Conservation (phyloP, 1,140 invertebrate genomes). For the Pseudomyrmex flavicornis region DNA sequence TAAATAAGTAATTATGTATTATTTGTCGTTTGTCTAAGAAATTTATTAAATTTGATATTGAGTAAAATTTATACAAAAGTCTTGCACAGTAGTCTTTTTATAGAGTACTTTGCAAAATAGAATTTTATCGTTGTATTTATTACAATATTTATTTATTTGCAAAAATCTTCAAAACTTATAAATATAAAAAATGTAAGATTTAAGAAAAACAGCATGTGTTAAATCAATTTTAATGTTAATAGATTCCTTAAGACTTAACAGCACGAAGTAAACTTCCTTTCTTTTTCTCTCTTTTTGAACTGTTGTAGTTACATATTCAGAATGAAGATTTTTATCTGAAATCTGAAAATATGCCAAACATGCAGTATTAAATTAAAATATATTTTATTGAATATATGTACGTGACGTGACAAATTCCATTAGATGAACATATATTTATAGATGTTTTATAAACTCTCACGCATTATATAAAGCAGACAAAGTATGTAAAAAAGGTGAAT, state of each 20-base stretch:
- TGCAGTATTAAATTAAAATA: slow-evolving; percentile 61
- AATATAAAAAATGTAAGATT: neutral
- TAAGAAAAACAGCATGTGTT: neutral
- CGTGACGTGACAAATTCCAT: slow-evolving; percentile 39
- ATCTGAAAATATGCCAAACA: slow-evolving; percentile 43
- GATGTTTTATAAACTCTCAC: slow-evolving; percentile 65
- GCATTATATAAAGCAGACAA: slow-evolving; percentile 42
- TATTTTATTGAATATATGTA: slow-evolving; percentile 47
- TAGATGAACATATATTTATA: slow-evolving; percentile 35
- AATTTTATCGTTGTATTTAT: slow-evolving; percentile 9
- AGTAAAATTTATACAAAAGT: neutral
- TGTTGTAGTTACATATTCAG: slow-evolving; percentile 26
- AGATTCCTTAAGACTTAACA: slow-evolving; percentile 35
- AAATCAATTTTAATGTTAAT: slow-evolving; percentile 47
- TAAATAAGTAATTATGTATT: slow-evolving; percentile 23
- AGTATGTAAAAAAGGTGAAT: neutral
- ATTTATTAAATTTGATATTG: slow-evolving; percentile 25
- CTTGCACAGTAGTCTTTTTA: neutral
- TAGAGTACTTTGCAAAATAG: neutral
- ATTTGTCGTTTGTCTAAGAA: neutral
- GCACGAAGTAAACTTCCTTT: slow-evolving; percentile 37
- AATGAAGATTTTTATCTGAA: slow-evolving; percentile 35
- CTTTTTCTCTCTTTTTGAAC: no score
- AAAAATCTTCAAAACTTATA: neutral
- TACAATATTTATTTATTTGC: no score